These are phyloP conservation scores for Lithophane ornitopus DNA, from an alignment of 2,888 invertebrate genomes.

Conservation along the genomic window DNA sequence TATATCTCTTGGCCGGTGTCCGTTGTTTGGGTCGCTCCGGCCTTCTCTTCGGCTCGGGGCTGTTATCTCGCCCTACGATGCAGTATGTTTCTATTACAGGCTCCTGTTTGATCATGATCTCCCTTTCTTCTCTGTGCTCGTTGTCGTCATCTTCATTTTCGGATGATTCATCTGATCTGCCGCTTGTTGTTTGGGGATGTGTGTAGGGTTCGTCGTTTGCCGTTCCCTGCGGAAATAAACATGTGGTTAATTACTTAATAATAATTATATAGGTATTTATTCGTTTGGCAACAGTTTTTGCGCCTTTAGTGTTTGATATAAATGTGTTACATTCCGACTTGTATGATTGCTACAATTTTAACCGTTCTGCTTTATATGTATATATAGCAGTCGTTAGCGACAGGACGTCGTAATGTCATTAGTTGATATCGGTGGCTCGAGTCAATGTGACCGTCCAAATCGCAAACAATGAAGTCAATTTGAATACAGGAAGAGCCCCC, in stretches of 20 bases:
- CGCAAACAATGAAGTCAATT: conserved; percentile 54
- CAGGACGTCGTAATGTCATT: conserved; percentile 18
- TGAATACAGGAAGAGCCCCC: conserved; percentile 54
- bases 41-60: conserved; percentile 16
- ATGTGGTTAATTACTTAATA: neutral
- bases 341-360: neutral
- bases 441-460: conserved; percentile 27
- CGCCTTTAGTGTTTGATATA: neutral
- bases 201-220: conserved; percentile 34
- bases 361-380: too few relatives aligned
- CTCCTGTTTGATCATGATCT: conserved; percentile 76
- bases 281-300: neutral
- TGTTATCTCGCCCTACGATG: conserved; percentile 11
- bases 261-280: neutral
- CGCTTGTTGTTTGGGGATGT: conserved; percentile 36
- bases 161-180: conserved; percentile 54
- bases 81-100: conserved; percentile 60
- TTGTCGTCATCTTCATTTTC: conserved; percentile 64
- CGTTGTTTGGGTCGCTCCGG: conserved; percentile 39
- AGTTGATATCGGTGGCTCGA: conserved; percentile 1
- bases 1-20: conserved; percentile 32
- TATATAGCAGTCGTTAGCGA: neutral
- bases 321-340: neutral
- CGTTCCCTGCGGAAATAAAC: conserved; percentile 43
- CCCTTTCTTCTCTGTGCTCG: conserved; percentile 61